phyloP scores from a whole-genome alignment of 2,888 invertebrate genomes.

The Acanthosepion pharaonis region DNA sequence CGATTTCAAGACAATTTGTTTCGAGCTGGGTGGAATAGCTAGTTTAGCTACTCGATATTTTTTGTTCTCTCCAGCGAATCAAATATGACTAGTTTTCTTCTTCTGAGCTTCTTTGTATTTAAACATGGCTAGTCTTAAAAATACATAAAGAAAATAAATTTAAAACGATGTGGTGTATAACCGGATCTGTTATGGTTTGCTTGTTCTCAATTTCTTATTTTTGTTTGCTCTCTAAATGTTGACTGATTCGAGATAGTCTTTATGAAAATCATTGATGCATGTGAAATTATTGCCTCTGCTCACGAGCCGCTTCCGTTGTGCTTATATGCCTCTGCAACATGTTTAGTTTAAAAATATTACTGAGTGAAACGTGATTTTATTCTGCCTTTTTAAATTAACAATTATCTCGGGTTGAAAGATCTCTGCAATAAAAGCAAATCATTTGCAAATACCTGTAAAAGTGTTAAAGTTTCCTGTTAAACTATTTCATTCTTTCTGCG shows the following conservation, averaged over 20 bases:
- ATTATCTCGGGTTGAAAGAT: background rate
- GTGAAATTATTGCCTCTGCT: background rate
- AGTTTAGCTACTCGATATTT: background rate
- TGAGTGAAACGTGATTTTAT: background rate
- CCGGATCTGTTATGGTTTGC: no score
- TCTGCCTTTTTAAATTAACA: background rate
- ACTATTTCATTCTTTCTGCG: background rate
- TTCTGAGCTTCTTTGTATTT: no score
- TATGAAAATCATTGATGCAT: background rate
- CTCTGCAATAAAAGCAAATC: no score
- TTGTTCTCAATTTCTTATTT: no score
- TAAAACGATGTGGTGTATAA: no score
- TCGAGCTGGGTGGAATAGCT: background rate
- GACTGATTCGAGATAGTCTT: background rate
- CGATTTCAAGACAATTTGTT: background rate
- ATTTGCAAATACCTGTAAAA: no score
- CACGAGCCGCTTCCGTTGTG: background rate
- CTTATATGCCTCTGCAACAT: background rate
- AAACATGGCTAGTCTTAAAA: no score
- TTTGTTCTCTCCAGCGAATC: background rate
- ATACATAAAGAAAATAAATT: no score
- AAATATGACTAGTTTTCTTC: no score
- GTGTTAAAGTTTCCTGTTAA: no score
- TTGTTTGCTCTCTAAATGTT: no score
- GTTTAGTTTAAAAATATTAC: no score